Evolutionary conservation across 2,888 invertebrate genomes (phyloP).

Genomic region (Tetanocera ferruginea): DNA sequence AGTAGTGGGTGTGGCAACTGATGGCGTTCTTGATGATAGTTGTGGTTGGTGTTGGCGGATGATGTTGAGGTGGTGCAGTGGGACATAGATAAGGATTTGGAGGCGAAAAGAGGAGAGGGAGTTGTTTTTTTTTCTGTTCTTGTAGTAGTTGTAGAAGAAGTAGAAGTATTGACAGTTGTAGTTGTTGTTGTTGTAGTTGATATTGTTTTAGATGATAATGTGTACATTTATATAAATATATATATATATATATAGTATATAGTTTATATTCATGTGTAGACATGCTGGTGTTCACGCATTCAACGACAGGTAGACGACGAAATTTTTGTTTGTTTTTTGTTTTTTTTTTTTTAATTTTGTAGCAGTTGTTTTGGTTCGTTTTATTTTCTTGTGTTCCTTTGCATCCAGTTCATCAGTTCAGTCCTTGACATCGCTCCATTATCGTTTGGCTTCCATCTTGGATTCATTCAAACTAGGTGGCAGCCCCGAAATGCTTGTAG

Average conservation of each 20-base stretch:
- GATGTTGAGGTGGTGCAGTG: conserved; percentile 22
- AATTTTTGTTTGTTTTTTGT: conserved; percentile 30
- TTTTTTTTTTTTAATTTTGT: conserved; percentile 33
- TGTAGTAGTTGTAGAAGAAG: conserved; percentile 32
- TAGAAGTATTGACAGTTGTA: conserved; percentile 35
- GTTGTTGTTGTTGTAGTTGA: conserved; percentile 41
- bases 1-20: conserved; percentile 38
- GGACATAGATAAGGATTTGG: conserved; percentile 21
- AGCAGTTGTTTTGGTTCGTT: conserved; percentile 23
- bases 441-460: neutral
- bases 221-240: conserved; percentile 31
- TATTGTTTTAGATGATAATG: conserved; percentile 20
- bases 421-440: conserved; percentile 15
- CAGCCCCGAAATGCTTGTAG: conserved; percentile 55
- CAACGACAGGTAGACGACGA: conserved; percentile 13
- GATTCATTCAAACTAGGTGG: conserved; percentile 55
- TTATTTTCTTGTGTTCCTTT: conserved; percentile 38
- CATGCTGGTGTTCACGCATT: conserved; percentile 5
- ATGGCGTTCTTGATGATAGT: conserved; percentile 31
- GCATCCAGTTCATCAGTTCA: neutral
- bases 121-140: conserved; percentile 26
- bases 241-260: neutral
- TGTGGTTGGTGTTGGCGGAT: conserved; percentile 38
- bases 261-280: neutral
- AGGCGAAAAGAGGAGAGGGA: conserved; percentile 3